Evolutionary conservation across 2,888 invertebrate species (phyloP).

Genomic region (Orthosia gracilis): DNA sequence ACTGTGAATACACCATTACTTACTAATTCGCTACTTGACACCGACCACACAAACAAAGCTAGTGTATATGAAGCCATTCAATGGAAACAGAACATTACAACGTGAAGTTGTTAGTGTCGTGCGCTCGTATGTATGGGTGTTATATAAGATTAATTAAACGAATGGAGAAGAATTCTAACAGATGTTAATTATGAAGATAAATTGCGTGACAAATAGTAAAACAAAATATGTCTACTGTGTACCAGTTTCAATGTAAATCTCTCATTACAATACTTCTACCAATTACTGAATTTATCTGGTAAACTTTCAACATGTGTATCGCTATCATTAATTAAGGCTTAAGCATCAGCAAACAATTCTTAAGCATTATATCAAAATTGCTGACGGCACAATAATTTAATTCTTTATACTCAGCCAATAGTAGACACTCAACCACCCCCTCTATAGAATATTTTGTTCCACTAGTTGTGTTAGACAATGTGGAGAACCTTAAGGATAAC

Average conservation of each 20-base stretch:
- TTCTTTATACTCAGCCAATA: constrained; percentile 53
- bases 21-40: constrained; percentile 72
- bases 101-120: constrained; percentile 58
- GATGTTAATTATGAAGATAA: constrained; percentile 65
- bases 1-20: constrained; percentile 61
- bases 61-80: constrained; percentile 75
- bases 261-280: constrained; percentile 14
- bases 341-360: constrained; percentile 34
- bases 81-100: constrained; percentile 69
- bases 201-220: constrained; percentile 69
- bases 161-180: constrained; percentile 61
- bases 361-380: constrained; percentile 39
- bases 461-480: constrained; percentile 87
- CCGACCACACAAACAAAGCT: constrained; percentile 74
- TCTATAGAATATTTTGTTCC: constrained; percentile 83
- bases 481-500: constrained; percentile 97
- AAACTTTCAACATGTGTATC: constrained; percentile 6
- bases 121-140: constrained; percentile 52
- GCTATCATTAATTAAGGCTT: constrained; percentile 26
- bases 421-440: constrained; percentile 29
- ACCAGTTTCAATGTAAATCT: constrained; percentile 12
- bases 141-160: constrained; percentile 54
- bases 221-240: constrained; percentile 67
- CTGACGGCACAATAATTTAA: constrained; percentile 49
- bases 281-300: constrained; percentile 26